Percentiles rank a stretch among this genome's conserved stretches.
Conservation (phyloP, 2,797 vertebrate genomes). For the Neosilurus mollespiculum region DNA sequence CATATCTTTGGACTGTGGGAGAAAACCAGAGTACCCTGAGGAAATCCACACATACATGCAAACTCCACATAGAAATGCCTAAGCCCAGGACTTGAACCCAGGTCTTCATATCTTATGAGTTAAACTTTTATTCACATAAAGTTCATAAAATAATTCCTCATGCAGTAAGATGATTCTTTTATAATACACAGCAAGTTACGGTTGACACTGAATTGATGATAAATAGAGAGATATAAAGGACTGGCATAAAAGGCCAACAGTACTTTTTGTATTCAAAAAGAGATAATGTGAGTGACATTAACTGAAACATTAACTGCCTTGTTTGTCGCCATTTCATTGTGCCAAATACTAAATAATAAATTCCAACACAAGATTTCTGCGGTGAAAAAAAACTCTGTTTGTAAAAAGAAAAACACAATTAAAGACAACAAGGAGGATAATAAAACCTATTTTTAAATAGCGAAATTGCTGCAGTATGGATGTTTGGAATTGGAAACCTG, state of each 20-base stretch:
- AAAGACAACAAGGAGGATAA: neutral
- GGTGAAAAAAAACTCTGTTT: too few relatives aligned
- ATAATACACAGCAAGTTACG: neutral
- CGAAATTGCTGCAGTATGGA: conserved; percentile 38
- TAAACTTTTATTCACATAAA: too few relatives aligned
- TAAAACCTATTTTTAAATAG: conserved; percentile 14
- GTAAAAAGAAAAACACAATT: neutral
- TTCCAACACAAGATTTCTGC: neutral
- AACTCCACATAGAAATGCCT: too few relatives aligned
- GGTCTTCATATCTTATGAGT: too few relatives aligned
- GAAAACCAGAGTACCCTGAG: too few relatives aligned
- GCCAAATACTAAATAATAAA: neutral
- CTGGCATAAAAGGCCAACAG: neutral
- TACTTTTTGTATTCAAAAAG: neutral
- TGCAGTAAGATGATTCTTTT: neutral
- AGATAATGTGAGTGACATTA: neutral
- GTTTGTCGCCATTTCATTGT: neutral
- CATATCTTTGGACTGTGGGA: too few relatives aligned
- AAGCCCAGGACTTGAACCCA: too few relatives aligned
- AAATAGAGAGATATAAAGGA: neutral
- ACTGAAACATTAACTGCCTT: neutral
- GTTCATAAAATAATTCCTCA: too few relatives aligned
- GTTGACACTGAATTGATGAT: neutral
- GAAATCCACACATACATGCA: too few relatives aligned
- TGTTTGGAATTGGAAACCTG: conserved; percentile 34